Base-by-base conservation (phyloP, 2,113 vertebrate species). In the Narcine bancroftii region DNA sequence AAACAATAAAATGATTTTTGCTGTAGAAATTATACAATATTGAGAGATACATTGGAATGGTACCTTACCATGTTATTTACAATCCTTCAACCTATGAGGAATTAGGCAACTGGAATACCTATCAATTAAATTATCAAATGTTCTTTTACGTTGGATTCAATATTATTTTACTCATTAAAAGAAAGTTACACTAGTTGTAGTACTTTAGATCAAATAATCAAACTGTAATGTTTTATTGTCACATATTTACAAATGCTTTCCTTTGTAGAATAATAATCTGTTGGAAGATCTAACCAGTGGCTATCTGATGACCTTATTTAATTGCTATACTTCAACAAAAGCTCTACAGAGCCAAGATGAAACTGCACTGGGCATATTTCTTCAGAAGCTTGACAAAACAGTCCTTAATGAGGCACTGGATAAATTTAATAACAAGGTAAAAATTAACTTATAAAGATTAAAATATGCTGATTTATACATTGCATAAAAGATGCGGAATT, bases 351-450 rank as follows among this genome's bases (percentile, higher is more conserved):
- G 39, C 3, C 42, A 11, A 71, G 89, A 91, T 69, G 89, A 39
- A 91, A 71, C 65, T 47, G 65, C 89, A 15, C 19, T 91, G 65
- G 65, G 39, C 66, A 26, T 91, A 47, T 91, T 91, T 66, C 10
- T 71, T 69, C 89, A 91, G 63, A 91, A 71, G 36, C 89, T 91
- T 29, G 36, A 91, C 26, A 45, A 69, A 91, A 91, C 65, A 1
- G 33, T 33, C 39, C 89, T 91, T 19, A 91, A 91, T 3, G 42
- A 91, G 24, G 89, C 89, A 47, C 42, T 91, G 42, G 89, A 91
- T 45, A 91, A 66, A 29, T 91, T 91, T 65, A 91, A 91, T 26
- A 91, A 91, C 13, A 47, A 71, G 63, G 89, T 91, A 69, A 91
- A 24, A 47, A 45, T 89, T 42, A 89, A 71, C 65, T 47, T 15